A percentile compares a stretch with the other conserved stretches of the same genome.
These are phyloP conservation scores for Picus viridis DNA, from an alignment of 2,797 vertebrate species.

Conservation along the genomic window DNA sequence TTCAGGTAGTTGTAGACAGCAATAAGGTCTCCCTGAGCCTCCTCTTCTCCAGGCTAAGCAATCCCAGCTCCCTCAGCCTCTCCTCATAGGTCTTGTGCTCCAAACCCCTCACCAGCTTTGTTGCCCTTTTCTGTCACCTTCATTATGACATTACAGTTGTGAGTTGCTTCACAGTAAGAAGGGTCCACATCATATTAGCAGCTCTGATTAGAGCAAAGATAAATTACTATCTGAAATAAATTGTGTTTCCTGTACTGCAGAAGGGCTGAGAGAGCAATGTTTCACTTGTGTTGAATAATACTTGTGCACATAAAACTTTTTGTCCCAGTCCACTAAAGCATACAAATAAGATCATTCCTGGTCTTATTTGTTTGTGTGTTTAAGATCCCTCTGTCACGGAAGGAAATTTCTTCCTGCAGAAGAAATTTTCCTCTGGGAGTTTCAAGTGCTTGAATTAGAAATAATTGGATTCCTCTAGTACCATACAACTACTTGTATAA, in stretches of 20 bases:
- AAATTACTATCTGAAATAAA: background rate
- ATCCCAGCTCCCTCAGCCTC: too few relatives aligned
- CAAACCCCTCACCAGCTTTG: too few relatives aligned
- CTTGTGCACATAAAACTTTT: background rate
- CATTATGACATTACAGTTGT: background rate
- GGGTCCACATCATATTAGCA: background rate
- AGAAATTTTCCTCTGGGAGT: background rate
- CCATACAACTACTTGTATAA: background rate
- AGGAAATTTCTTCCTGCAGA: slow-evolving; percentile 4
- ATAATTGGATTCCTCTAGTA: background rate
- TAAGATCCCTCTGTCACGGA: background rate
- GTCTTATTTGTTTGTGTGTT: background rate
- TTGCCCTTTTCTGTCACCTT: background rate
- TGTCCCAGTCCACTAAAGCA: background rate
- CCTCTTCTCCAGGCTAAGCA: too few relatives aligned
- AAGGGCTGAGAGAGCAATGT: background rate
- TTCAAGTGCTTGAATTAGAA: background rate
- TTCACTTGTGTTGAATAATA: background rate
- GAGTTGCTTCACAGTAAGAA: background rate
- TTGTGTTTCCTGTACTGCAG: background rate
- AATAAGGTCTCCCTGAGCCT: too few relatives aligned
- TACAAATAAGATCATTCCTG: slow-evolving; percentile 7
- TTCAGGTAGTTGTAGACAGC: too few relatives aligned
- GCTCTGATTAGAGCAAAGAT: background rate
- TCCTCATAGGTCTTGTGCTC: too few relatives aligned